A percentile compares a stretch with the other conserved stretches of the same genome.
phyloP scores from a whole-genome alignment of 2,113 vertebrate species.

The Mellivora capensis region DNA sequence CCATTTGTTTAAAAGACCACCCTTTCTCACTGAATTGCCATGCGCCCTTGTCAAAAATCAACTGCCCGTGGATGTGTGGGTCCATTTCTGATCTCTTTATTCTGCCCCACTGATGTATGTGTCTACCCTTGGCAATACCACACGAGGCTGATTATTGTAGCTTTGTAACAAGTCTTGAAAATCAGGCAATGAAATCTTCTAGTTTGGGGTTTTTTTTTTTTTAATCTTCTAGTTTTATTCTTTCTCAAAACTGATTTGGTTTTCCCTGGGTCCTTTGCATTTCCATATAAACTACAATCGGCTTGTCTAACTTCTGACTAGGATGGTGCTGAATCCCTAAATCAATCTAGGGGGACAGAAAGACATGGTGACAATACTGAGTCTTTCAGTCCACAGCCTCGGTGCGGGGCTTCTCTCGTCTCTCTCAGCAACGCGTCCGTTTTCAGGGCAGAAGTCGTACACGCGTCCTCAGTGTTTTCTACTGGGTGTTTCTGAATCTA shows the following conservation, averaged over 20 bases:
- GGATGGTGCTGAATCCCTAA: not conserved
- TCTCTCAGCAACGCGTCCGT: not conserved
- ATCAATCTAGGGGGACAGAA: not conserved
- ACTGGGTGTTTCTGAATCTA: not conserved
- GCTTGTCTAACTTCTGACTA: not conserved
- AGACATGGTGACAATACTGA: not conserved
- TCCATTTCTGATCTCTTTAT: not conserved
- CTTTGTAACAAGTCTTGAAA: not conserved
- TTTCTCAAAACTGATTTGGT: not conserved
- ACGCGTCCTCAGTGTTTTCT: not conserved
- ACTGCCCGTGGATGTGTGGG: not conserved
- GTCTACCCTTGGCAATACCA: not conserved
- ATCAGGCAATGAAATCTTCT: not conserved
- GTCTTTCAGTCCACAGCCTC: not conserved
- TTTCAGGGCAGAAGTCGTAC: not conserved
- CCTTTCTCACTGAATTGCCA: not conserved
- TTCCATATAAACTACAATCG: not conserved
- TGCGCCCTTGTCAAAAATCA: not conserved
- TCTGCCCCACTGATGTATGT: not conserved
- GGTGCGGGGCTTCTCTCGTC: not conserved
- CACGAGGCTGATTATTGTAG: not conserved
- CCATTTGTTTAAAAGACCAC: not conserved
- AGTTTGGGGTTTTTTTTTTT: no score
- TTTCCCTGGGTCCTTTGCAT: not conserved
- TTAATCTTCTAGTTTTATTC: not conserved